These are phyloP conservation scores for Nineta flava DNA, from an alignment of 2,888 invertebrate species.

Conservation along the genomic window DNA sequence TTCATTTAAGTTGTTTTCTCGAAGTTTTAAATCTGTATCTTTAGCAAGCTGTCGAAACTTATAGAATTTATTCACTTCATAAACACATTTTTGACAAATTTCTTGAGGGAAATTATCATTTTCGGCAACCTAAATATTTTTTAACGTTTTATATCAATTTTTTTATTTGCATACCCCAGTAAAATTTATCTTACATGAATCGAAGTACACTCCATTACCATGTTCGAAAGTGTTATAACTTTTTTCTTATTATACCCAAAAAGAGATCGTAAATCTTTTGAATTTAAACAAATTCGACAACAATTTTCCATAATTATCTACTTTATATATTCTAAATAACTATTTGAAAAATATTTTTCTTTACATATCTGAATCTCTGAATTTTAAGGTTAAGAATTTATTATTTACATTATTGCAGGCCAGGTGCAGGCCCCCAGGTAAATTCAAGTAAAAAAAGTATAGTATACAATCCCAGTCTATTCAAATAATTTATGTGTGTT, in stretches of 20 bases:
- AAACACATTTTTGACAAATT: conserved; percentile 11
- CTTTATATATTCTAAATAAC: background rate
- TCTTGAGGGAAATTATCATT: conserved; percentile 11
- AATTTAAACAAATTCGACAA: background rate
- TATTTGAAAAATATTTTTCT: too few species aligned
- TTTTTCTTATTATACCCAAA: conserved; percentile 5
- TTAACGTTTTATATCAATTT: too few species aligned
- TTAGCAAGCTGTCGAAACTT: conserved; percentile 10
- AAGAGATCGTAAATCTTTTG: background rate
- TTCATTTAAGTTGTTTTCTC: conserved; percentile 1
- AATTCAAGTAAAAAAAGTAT: too few species aligned
- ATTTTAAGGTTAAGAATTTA: too few species aligned
- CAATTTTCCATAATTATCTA: background rate
- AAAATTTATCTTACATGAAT: conserved; percentile 9
- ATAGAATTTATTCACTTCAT: conserved; percentile 10
- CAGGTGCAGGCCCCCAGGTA: too few species aligned
- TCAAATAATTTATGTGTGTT: too few species aligned
- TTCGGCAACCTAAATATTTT: conserved; percentile 9
- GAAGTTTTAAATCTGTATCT: conserved; percentile 9
- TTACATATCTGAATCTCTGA: too few species aligned
- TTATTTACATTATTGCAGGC: too few species aligned
- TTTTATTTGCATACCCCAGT: background rate
- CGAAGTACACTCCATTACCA: conserved; percentile 11
- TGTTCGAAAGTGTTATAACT: conserved; percentile 10
- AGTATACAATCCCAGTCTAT: too few species aligned